Evolutionary conservation across 2,888 invertebrate species (phyloP).

Genomic region (Mythimna lalbum): DNA sequence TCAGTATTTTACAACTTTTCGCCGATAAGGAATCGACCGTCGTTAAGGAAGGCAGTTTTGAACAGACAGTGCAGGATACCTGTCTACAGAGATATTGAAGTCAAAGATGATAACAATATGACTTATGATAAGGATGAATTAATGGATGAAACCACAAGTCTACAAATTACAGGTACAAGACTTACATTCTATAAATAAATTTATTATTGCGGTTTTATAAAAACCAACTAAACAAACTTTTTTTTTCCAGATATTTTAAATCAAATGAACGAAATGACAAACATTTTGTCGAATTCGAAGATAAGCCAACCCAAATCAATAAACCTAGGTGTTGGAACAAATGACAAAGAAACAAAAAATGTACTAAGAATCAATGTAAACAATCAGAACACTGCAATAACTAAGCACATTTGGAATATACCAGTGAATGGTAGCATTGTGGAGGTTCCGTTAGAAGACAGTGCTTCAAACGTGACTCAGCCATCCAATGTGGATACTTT

Average conservation of each 20-base stretch:
- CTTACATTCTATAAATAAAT: neutral
- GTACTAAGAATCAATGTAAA: constrained; percentile 71
- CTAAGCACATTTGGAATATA: constrained; percentile 77
- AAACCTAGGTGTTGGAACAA: constrained; percentile 21
- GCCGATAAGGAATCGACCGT: constrained; percentile 77
- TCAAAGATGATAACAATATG: constrained; percentile 39
- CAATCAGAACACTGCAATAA: constrained; percentile 68
- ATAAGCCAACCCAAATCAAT: constrained; percentile 52
- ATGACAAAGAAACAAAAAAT: constrained; percentile 55
- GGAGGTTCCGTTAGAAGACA: constrained; percentile 68
- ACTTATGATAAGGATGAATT: constrained; percentile 67
- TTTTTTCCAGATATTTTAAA: constrained; percentile 81
- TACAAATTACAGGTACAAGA: constrained; percentile 86
- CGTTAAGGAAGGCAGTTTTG: constrained; percentile 80
- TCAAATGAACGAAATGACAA: constrained; percentile 82
- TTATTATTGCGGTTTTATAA: neutral
- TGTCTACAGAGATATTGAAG: constrained; percentile 57
- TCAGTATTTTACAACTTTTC: constrained; percentile 79
- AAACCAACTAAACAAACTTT: neutral
- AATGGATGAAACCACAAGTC: constrained; percentile 78
- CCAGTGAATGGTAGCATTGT: constrained; percentile 70
- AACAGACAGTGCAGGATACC: constrained; percentile 70
- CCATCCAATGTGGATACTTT: constrained; percentile 82
- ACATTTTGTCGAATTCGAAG: constrained; percentile 66
- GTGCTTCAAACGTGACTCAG: constrained; percentile 70